phyloP scores from a whole-genome alignment of 2,797 vertebrate genomes.

The Notoglanidium macrostoma region DNA sequence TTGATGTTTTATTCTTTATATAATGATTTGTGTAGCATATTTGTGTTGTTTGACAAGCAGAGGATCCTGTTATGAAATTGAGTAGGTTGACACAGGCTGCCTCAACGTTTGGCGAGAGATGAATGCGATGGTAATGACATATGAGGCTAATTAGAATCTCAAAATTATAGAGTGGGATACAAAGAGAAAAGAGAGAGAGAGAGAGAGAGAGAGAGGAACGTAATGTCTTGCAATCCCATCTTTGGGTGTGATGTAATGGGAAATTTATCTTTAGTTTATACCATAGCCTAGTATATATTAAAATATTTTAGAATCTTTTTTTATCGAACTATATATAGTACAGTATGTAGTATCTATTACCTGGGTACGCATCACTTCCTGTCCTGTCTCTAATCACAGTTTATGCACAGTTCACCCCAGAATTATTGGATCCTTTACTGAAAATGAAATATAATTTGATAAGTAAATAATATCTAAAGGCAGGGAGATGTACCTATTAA shows the following conservation, averaged over 20 bases:
- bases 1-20: not conserved
- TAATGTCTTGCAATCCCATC: not conserved
- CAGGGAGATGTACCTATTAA: not conserved
- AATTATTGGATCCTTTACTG: not conserved
- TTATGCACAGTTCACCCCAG: not conserved
- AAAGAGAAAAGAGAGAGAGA: conserved; percentile 3
- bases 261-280: not conserved
- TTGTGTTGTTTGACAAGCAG: not conserved
- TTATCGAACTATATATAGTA: no score
- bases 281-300: not conserved
- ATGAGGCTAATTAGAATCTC: conserved; percentile 38
- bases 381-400: not conserved
- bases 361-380: not conserved
- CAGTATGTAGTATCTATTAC: not conserved
- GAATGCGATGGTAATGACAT: conserved; percentile 31
- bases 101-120: conserved; percentile 27
- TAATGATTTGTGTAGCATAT: not conserved
- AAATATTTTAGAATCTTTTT: no score
- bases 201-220: not conserved
- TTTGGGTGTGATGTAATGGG: not conserved
- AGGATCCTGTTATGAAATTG: conserved; percentile 3
- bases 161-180: not conserved
- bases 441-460: not conserved
- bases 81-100: conserved; percentile 17
- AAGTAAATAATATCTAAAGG: no score